These are phyloP conservation scores for Fabriciana adippe DNA, from an alignment of 2,888 invertebrate genomes.

Conservation along the genomic window DNA sequence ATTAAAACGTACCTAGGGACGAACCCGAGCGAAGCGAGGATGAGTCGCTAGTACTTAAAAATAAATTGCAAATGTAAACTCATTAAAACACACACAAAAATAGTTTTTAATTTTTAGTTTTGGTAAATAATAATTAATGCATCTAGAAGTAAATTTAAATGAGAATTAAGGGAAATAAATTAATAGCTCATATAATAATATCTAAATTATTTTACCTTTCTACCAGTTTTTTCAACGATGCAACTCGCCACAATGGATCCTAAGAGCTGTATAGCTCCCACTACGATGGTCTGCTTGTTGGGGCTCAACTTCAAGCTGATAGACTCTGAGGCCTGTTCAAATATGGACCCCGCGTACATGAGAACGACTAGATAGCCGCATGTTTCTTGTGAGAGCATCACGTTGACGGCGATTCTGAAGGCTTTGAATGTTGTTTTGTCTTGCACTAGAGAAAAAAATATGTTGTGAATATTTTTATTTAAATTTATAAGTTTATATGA, in stretches of 20 bases:
- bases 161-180: background rate
- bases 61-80: too few relatives aligned
- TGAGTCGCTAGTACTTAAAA: too few relatives aligned
- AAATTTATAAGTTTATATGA: too few relatives aligned
- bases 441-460: constrained; percentile 57
- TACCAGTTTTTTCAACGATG: constrained; percentile 73
- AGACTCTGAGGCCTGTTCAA: constrained; percentile 71
- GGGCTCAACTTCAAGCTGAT: constrained; percentile 72
- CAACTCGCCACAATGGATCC: constrained; percentile 75
- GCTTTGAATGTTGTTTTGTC: constrained; percentile 77
- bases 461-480: background rate
- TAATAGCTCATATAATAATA: background rate
- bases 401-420: constrained; percentile 71
- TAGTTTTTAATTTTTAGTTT: too few relatives aligned
- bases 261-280: constrained; percentile 69
- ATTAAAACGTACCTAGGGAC: too few relatives aligned
- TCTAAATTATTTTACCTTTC: constrained; percentile 58
- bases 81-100: too few relatives aligned
- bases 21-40: too few relatives aligned
- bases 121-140: too few relatives aligned
- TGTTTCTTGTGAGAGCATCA: constrained; percentile 77
- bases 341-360: constrained; percentile 76
- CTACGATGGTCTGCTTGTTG: constrained; percentile 76
- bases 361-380: constrained; percentile 78
- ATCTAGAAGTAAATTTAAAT: too few relatives aligned